A percentile compares a stretch with the other conserved stretches of the same genome.
Conservation (phyloP, 2,888 invertebrate species). For the Papilio demoleus region DNA sequence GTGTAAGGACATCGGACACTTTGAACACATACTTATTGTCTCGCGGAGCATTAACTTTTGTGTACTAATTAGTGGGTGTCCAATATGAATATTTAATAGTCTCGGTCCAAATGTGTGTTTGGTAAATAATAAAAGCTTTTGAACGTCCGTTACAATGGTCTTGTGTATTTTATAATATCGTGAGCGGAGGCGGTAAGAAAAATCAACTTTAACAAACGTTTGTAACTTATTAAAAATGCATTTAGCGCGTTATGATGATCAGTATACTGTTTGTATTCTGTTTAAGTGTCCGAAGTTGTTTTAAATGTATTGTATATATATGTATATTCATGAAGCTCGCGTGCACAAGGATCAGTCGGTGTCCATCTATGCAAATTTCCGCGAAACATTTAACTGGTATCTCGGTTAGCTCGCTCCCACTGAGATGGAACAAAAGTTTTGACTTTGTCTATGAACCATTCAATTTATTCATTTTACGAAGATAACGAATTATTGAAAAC, state of each 20-base stretch:
- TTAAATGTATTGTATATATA: not conserved
- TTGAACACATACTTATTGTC: conserved; percentile 68
- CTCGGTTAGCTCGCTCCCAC: conserved; percentile 67
- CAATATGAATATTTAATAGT: conserved; percentile 81
- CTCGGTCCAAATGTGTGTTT: conserved; percentile 78
- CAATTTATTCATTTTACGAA: conserved; percentile 5
- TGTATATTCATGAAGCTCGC: conserved; percentile 48
- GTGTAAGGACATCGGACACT: conserved; percentile 68
- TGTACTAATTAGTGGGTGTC: conserved; percentile 83
- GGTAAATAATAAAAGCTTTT: conserved; percentile 75
- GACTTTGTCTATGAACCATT: conserved; percentile 47
- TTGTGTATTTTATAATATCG: conserved; percentile 71
- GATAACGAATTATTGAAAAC: conserved; percentile 1
- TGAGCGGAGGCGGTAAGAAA: conserved; percentile 68
- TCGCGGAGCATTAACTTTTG: conserved; percentile 75
- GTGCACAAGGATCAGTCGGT: conserved; percentile 71
- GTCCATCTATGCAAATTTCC: conserved; percentile 83
- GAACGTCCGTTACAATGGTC: conserved; percentile 69
- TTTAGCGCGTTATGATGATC: conserved; percentile 16
- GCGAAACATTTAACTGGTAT: conserved; percentile 78
- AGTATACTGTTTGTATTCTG: not conserved
- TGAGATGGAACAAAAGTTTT: conserved; percentile 63
- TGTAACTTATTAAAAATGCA: conserved; percentile 29
- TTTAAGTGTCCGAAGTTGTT: not conserved
- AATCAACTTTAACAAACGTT: conserved; percentile 52